These are phyloP conservation scores for Remorina albescens DNA, from an alignment of 2,797 vertebrate genomes.

Conservation along the genomic window DNA sequence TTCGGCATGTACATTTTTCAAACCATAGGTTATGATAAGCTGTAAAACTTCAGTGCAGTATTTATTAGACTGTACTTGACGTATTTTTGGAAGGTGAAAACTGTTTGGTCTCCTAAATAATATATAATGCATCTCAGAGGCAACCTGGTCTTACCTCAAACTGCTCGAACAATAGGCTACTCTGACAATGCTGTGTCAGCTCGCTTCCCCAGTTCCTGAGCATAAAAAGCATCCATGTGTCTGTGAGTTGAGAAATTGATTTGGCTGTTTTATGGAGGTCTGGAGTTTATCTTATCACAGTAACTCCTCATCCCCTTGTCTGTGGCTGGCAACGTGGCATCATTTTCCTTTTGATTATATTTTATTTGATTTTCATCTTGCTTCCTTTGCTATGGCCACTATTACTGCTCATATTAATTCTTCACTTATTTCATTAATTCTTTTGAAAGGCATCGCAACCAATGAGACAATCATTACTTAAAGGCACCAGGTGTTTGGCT, in stretches of 20 bases:
- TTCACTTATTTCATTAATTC: constrained; percentile 5
- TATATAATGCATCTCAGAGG: constrained; percentile 48
- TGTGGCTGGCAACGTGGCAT: constrained; percentile 3
- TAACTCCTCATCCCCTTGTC: background rate
- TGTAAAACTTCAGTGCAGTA: constrained; percentile 20
- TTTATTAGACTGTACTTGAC: constrained; percentile 33
- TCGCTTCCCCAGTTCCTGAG: background rate
- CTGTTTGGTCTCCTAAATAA: constrained; percentile 58
- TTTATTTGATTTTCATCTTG: constrained; percentile 12
- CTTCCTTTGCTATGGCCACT: constrained; percentile 4
- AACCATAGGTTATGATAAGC: constrained; percentile 38
- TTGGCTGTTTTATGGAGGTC: background rate
- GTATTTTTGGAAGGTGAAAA: constrained; percentile 43
- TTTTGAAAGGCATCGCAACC: background rate
- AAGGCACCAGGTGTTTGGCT: background rate
- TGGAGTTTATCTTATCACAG: background rate
- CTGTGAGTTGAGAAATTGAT: background rate
- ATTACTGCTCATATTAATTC: constrained; percentile 6
- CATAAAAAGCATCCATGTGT: background rate
- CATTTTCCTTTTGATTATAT: background rate
- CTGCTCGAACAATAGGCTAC: constrained; percentile 9
- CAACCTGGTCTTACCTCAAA: constrained; percentile 27
- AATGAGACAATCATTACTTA: background rate
- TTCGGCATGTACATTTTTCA: constrained; percentile 30
- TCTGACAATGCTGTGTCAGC: constrained; percentile 28